These are phyloP conservation scores for Stenolophus ochropezus DNA, from an alignment of 2,888 invertebrate genomes.

Conservation along the genomic window DNA sequence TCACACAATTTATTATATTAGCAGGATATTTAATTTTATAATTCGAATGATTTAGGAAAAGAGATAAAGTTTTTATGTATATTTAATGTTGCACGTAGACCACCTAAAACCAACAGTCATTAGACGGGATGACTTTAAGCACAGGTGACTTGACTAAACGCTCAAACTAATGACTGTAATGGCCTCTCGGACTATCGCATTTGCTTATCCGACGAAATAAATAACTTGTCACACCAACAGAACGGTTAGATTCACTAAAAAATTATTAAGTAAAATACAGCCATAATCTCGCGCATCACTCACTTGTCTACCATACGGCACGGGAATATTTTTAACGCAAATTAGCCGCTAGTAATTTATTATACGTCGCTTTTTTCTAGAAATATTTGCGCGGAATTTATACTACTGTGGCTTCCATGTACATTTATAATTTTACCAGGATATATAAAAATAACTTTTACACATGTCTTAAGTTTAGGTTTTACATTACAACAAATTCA, in stretches of 20 bases:
- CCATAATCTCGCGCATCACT: constrained; percentile 9
- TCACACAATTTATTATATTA: background rate
- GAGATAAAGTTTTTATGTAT: constrained; percentile 9
- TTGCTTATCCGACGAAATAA: constrained; percentile 37
- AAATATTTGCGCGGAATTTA: background rate
- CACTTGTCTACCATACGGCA: background rate
- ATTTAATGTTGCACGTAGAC: constrained; percentile 27
- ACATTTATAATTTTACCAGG: too few species aligned
- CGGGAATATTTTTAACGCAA: background rate
- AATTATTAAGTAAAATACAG: constrained; percentile 6
- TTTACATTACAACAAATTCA: too few species aligned
- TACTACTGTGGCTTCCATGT: too few species aligned
- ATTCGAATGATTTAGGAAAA: constrained; percentile 35
- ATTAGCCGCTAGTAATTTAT: background rate
- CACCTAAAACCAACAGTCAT: constrained; percentile 54
- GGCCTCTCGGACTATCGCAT: constrained; percentile 9
- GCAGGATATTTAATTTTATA: constrained; percentile 4
- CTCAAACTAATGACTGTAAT: constrained; percentile 43
- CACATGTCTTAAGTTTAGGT: too few species aligned
- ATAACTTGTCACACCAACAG: constrained; percentile 29
- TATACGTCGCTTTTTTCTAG: background rate
- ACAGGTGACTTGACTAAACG: constrained; percentile 43
- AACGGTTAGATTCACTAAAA: constrained; percentile 18
- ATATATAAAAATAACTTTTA: too few species aligned
- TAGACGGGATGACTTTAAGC: constrained; percentile 47